Conservation (phyloP, 2,888 invertebrate species). For the Keiferia lycopersicella region DNA sequence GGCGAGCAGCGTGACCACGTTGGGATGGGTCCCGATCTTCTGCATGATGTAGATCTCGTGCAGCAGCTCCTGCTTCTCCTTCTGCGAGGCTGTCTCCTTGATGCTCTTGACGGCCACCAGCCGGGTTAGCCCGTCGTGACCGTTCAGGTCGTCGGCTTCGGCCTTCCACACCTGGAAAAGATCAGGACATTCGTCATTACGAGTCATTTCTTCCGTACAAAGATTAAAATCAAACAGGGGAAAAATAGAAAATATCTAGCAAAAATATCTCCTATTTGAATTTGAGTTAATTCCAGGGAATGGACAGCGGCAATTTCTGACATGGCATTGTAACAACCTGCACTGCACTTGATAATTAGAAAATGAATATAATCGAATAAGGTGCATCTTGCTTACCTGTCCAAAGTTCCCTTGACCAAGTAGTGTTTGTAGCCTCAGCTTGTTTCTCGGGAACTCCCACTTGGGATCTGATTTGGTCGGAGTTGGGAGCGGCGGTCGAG, state of each 20-base stretch:
- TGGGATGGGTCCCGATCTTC: conserved; percentile 90
- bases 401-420: conserved; percentile 93
- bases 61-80: conserved; percentile 88
- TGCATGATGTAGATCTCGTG: conserved; percentile 90
- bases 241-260: no score
- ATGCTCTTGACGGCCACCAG: conserved; percentile 93
- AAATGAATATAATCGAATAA: no score
- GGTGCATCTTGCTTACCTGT: conserved; percentile 73
- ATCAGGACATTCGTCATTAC: no score
- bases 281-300: no score
- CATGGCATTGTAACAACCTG: no score
- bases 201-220: no score
- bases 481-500: conserved; percentile 78
- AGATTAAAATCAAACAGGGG: no score
- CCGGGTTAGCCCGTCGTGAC: conserved; percentile 88
- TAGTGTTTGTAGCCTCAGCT: conserved; percentile 88
- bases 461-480: conserved; percentile 81
- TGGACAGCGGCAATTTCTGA: no score
- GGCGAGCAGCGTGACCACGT: conserved; percentile 90
- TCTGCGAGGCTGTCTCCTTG: conserved; percentile 88
- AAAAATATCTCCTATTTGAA: no score
- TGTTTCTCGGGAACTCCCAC: conserved; percentile 90
- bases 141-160: conserved; percentile 89
- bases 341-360: no score
- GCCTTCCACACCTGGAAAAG: conserved; percentile 88